Conservation (phyloP, 2,888 invertebrate genomes). For the Scaeva pyrastri region DNA sequence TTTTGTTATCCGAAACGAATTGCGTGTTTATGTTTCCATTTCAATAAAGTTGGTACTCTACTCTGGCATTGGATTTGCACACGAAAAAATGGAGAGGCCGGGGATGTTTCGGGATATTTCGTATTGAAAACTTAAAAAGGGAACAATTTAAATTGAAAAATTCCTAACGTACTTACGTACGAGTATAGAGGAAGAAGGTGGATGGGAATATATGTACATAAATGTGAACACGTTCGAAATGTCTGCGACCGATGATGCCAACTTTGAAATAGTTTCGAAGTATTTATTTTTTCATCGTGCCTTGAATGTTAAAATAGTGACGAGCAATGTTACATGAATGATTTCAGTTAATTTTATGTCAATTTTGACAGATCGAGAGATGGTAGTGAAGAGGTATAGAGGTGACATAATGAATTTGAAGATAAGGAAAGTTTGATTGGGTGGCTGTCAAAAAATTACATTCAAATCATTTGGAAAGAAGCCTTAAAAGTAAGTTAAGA, state of each 20-base stretch:
- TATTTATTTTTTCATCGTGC: too few relatives aligned
- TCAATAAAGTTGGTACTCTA: constrained; percentile 12
- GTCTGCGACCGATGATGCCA: neutral
- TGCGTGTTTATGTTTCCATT: constrained; percentile 32
- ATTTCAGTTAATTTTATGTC: too few relatives aligned
- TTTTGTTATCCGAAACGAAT: constrained; percentile 43
- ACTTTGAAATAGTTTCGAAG: too few relatives aligned
- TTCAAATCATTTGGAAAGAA: too few relatives aligned
- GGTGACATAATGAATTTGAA: too few relatives aligned
- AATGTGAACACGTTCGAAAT: neutral
- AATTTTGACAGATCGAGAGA: too few relatives aligned
- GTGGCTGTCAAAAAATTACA: too few relatives aligned
- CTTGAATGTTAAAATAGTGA: too few relatives aligned
- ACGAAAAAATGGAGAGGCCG: neutral
- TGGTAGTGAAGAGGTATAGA: too few relatives aligned
- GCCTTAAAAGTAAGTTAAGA: too few relatives aligned
- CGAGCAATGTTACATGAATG: too few relatives aligned
- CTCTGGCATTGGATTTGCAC: neutral
- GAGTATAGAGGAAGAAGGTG: neutral
- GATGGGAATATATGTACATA: neutral
- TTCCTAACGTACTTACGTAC: neutral
- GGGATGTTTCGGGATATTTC: neutral
- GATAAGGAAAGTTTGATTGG: too few relatives aligned
- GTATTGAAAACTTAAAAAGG: neutral
- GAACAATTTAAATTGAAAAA: constrained; percentile 37